phyloP scores from a whole-genome alignment of 2,797 vertebrate genomes.

The Phoeniculus purpureus region DNA sequence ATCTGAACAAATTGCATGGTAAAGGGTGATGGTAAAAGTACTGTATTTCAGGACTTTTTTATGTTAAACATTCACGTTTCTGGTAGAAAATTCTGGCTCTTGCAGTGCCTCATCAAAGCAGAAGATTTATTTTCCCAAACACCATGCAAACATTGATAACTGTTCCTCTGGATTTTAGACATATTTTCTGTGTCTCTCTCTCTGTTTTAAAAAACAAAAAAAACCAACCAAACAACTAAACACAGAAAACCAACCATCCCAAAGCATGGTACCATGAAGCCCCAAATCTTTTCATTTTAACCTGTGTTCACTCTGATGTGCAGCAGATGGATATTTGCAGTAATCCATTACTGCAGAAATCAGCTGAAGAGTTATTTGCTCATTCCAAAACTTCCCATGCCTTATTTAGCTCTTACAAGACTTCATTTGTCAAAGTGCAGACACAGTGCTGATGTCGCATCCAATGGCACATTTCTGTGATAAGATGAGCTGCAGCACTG shows the following conservation, averaged over 20 bases:
- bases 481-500: conserved; percentile 46
- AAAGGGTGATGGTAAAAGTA: conserved; percentile 47
- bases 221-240: background rate
- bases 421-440: conserved; percentile 77
- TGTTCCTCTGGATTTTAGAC: conserved; percentile 28
- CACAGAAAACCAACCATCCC: background rate
- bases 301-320: conserved; percentile 8
- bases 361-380: conserved; percentile 65
- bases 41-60: conserved; percentile 43
- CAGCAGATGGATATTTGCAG: conserved; percentile 55
- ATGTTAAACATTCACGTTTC: conserved; percentile 56
- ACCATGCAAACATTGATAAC: conserved; percentile 4
- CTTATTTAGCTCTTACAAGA: conserved; percentile 76
- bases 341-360: conserved; percentile 67
- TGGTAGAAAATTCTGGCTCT: conserved; percentile 1
- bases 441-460: conserved; percentile 68
- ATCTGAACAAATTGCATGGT: conserved; percentile 63
- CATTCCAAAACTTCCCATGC: conserved; percentile 59
- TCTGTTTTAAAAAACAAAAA: too few species aligned
- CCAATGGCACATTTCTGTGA: conserved; percentile 36
- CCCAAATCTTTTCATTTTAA: background rate
- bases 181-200: background rate
- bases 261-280: background rate
- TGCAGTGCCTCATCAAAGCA: conserved; percentile 65
- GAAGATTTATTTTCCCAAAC: conserved; percentile 49